A percentile compares a stretch with the other conserved stretches of the same genome.
Evolutionary conservation across 1,140 invertebrate genomes (phyloP).

Genomic region (Drosophila parvula): DNA sequence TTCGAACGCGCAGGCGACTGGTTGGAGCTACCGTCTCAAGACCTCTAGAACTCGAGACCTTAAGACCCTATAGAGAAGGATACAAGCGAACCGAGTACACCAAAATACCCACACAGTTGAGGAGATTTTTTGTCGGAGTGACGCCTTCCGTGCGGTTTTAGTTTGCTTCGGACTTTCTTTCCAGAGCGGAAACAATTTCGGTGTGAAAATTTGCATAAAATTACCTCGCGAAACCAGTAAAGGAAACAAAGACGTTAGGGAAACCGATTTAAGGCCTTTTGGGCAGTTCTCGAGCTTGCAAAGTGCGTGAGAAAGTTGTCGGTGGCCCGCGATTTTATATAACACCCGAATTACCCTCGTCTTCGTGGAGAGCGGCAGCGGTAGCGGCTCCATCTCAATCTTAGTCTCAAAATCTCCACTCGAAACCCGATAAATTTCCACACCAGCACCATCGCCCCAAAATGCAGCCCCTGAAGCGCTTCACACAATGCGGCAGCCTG

Average conservation of each 20-base stretch:
- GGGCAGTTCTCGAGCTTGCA: constrained; percentile 37
- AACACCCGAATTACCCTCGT: constrained; percentile 27
- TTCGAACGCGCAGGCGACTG: constrained; percentile 75
- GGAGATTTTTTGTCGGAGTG: constrained; percentile 45
- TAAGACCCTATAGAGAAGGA: constrained; percentile 7
- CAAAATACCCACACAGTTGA: constrained; percentile 25
- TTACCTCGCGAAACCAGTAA: constrained; percentile 22
- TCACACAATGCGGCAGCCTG: constrained; percentile 83
- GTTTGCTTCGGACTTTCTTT: constrained; percentile 32
- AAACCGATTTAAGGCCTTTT: constrained; percentile 38
- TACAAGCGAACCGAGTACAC: constrained; percentile 2
- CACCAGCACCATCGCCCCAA: constrained; percentile 13
- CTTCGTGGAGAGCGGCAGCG: constrained; percentile 2
- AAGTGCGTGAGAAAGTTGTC: constrained; percentile 54
- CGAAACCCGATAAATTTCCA: constrained; percentile 22
- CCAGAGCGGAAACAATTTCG: constrained; percentile 51
- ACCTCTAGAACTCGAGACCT: constrained; percentile 17
- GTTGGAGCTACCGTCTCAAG: constrained; percentile 43
- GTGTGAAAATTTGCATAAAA: constrained; percentile 60
- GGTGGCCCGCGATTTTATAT: constrained; percentile 46
- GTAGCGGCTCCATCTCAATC: constrained; percentile 1
- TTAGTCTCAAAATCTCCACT: neutral
- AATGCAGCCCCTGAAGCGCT: constrained; percentile 83
- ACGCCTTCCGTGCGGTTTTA: constrained; percentile 45
- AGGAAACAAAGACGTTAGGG: constrained; percentile 10